Evolutionary conservation across 2,797 vertebrate species (phyloP).

Genomic region (Cyprinella venusta): DNA sequence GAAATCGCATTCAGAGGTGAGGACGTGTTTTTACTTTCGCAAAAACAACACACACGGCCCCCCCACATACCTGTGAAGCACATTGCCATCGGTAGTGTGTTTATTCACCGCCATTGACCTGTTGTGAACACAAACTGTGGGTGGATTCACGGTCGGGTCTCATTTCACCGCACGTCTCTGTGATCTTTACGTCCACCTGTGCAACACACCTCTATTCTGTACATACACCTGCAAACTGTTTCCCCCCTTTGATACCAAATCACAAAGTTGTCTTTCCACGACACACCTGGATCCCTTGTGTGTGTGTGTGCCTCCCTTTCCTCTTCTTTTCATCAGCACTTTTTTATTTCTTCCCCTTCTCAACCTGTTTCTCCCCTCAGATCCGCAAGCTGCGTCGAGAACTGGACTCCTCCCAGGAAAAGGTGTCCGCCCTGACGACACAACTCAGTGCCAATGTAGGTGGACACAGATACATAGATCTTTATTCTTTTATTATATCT

Average conservation of each 20-base stretch:
- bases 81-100: background rate
- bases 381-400: constrained; percentile 95
- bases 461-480: constrained; percentile 49
- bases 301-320: background rate
- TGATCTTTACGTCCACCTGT: constrained; percentile 26
- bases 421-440: constrained; percentile 95
- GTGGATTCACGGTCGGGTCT: constrained; percentile 44
- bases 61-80: constrained; percentile 10
- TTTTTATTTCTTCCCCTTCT: constrained; percentile 36
- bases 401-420: constrained; percentile 96
- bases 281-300: constrained; percentile 44
- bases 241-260: constrained; percentile 19
- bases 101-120: constrained; percentile 38
- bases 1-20: constrained; percentile 98
- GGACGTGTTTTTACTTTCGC: constrained; percentile 52
- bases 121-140: constrained; percentile 45
- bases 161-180: constrained; percentile 32
- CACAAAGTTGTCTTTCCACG: constrained; percentile 15
- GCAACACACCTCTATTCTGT: constrained; percentile 31
- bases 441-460: constrained; percentile 96
- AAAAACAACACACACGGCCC: constrained; percentile 2
- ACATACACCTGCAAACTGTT: constrained; percentile 43
- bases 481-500: constrained; percentile 24
- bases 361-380: constrained; percentile 68
- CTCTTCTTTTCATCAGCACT: constrained; percentile 52